These are phyloP conservation scores for Dioctria linearis DNA, from an alignment of 2,888 invertebrate species.

Conservation along the genomic window DNA sequence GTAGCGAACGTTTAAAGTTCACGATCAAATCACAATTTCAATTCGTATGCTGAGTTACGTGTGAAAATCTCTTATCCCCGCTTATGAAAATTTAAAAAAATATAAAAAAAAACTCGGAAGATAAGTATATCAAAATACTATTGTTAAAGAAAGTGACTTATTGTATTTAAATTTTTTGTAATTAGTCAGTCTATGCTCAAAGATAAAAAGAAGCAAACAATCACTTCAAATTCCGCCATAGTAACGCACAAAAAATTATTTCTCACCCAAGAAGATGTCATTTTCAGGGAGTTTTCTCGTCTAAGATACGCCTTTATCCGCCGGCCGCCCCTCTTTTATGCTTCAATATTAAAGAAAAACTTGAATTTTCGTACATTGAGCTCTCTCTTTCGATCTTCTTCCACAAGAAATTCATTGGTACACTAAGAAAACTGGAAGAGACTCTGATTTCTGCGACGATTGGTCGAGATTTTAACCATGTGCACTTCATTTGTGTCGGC, in stretches of 20 bases:
- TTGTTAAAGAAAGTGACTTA: background rate
- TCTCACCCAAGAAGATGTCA: conserved; percentile 10
- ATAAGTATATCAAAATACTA: background rate
- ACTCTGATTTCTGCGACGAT: conserved; percentile 17
- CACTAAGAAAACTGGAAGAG: conserved; percentile 31
- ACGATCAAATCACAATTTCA: conserved; percentile 12
- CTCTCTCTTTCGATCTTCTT: conserved; percentile 43
- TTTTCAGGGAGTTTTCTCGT: conserved; percentile 32
- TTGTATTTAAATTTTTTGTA: conserved; percentile 39
- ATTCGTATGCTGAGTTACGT: background rate
- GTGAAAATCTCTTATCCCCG: no score
- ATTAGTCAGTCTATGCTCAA: conserved; percentile 12
- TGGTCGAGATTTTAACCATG: conserved; percentile 20
- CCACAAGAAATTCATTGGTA: conserved; percentile 36
- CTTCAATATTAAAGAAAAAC: background rate
- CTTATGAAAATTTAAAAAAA: no score
- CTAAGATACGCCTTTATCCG: conserved; percentile 23
- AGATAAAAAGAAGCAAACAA: background rate
- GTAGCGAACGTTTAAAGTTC: background rate
- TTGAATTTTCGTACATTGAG: conserved; percentile 1
- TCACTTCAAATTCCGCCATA: conserved; percentile 30
- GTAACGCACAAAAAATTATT: conserved; percentile 32
- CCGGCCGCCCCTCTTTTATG: conserved; percentile 21
- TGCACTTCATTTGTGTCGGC: background rate
- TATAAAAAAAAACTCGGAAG: background rate